Conservation (phyloP, 1,140 invertebrate species). For the Neodiprion lecontei region DNA sequence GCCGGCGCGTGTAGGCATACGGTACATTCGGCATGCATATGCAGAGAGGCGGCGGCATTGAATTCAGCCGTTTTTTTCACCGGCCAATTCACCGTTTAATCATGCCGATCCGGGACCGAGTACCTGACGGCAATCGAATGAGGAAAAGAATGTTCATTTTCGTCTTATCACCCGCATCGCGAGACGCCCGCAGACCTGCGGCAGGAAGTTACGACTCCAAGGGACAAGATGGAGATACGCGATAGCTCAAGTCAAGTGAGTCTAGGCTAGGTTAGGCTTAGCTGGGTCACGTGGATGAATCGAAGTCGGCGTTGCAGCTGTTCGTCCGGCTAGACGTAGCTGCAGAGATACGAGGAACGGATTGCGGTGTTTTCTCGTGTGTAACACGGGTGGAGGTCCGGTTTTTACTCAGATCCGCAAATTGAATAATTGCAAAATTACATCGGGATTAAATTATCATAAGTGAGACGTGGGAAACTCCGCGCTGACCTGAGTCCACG, state of each 20-base stretch:
- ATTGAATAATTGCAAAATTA: conserved; percentile 6
- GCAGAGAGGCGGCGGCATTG: background rate
- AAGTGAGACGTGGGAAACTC: background rate
- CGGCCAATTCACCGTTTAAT: background rate
- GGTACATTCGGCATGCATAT: background rate
- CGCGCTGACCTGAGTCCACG: background rate
- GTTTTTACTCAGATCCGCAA: background rate
- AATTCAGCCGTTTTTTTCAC: background rate
- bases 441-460: conserved; percentile 2
- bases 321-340: too few relatives aligned
- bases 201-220: too few relatives aligned
- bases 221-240: too few relatives aligned
- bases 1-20: background rate
- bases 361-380: too few relatives aligned
- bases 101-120: background rate
- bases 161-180: too few relatives aligned
- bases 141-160: background rate
- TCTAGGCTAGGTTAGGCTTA: too few relatives aligned
- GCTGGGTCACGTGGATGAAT: too few relatives aligned
- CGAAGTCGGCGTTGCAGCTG: too few relatives aligned
- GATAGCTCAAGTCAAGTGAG: too few relatives aligned
- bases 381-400: too few relatives aligned
- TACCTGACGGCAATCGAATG: background rate
- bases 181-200: too few relatives aligned
- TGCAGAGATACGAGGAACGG: too few relatives aligned